Percentiles rank a stretch among this genome's conserved stretches.
phyloP scores from a whole-genome alignment of 2,797 vertebrate species.

The Arremon brunneinucha region DNA sequence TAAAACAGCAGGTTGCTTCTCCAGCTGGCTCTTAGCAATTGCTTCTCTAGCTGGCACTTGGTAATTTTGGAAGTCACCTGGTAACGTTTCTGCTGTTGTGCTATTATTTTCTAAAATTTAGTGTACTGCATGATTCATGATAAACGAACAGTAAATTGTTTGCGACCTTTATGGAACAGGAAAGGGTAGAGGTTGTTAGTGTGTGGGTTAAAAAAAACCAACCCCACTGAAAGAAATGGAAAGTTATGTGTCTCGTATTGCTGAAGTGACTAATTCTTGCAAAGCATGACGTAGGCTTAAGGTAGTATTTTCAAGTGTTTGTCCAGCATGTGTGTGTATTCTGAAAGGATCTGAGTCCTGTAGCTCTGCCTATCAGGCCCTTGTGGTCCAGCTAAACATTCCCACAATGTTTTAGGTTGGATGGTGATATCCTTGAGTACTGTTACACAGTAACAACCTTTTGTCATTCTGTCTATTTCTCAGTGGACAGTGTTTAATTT shows the following conservation, averaged over 20 bases:
- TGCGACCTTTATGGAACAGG: background rate
- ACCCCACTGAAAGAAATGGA: background rate
- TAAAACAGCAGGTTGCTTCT: background rate
- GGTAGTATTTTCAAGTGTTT: slow-evolving; percentile 15
- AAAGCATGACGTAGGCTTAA: background rate
- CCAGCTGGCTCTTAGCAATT: background rate
- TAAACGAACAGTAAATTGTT: background rate
- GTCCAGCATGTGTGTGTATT: background rate
- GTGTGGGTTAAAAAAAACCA: background rate
- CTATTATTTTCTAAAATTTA: background rate
- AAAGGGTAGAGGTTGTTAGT: background rate
- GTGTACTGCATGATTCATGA: background rate
- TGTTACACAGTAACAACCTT: background rate
- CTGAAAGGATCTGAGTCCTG: background rate
- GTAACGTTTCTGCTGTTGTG: background rate
- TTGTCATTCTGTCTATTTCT: background rate
- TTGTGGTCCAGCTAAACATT: background rate
- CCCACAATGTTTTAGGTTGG: rapidly evolving
- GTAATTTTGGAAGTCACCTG: background rate
- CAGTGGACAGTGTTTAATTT: background rate
- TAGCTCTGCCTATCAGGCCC: background rate
- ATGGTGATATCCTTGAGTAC: background rate
- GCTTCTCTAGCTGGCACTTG: background rate
- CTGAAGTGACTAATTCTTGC: slow-evolving; percentile 33
- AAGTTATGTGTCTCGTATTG: background rate